phyloP scores from a whole-genome alignment of 2,113 vertebrate species.

The Peromyscus leucopus region DNA sequence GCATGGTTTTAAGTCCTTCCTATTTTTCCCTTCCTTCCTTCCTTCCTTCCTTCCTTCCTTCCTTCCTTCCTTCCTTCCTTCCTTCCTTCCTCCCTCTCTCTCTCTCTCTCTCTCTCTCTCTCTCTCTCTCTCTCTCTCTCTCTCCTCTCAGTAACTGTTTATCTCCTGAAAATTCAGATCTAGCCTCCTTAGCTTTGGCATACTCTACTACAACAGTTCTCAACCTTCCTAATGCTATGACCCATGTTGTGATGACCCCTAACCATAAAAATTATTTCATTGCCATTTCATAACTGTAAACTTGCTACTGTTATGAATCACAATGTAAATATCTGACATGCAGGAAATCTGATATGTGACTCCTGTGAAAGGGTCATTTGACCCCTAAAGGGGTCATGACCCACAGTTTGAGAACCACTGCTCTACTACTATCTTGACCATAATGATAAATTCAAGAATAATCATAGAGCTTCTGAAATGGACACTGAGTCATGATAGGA shows the following conservation, averaged over 20 bases:
- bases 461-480: background rate
- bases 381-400: no score
- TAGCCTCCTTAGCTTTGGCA: background rate
- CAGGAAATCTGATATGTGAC: background rate
- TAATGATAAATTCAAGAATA: background rate
- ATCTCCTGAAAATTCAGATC: background rate
- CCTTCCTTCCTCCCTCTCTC: background rate
- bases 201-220: background rate
- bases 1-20: background rate
- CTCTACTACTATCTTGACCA: background rate
- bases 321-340: background rate
- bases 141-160: background rate
- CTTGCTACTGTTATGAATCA: background rate
- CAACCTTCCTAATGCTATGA: background rate
- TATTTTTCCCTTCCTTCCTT: background rate
- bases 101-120: rapidly evolving
- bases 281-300: background rate
- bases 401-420: background rate
- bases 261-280: background rate
- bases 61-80: background rate
- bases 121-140: no score
- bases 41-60: no score
- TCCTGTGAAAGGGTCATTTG: background rate
- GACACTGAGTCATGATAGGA: background rate
- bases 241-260: background rate